Conservation (phyloP, 1,140 invertebrate species). For the Aphis craccivora region DNA sequence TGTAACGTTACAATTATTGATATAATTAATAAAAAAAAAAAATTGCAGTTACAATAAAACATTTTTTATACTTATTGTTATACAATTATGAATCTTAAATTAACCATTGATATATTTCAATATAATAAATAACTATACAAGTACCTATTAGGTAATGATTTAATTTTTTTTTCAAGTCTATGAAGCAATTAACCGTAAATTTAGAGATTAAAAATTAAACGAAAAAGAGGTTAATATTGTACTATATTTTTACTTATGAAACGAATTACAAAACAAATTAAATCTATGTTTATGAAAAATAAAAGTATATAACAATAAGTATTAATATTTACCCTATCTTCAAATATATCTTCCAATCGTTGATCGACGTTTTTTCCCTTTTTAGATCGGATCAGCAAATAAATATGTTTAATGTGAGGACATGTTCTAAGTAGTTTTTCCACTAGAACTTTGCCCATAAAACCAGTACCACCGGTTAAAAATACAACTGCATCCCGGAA, state of each 20-base stretch:
- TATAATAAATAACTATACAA: not conserved
- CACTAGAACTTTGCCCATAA: conserved; percentile 84
- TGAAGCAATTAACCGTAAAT: not conserved
- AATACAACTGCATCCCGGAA: conserved; percentile 67
- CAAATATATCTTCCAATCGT: conserved; percentile 72
- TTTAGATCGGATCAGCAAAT: conserved; percentile 77
- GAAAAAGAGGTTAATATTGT: not conserved
- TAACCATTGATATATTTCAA: not conserved
- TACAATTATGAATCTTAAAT: not conserved
- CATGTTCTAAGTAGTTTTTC: conserved; percentile 84
- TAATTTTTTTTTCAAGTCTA: not conserved
- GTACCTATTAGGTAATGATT: not conserved
- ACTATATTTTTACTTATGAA: not conserved
- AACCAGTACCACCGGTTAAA: conserved; percentile 70
- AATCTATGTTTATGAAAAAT: not conserved
- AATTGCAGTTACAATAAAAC: not conserved
- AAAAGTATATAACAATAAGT: not conserved
- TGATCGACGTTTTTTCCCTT: conserved; percentile 71
- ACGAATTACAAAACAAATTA: not conserved
- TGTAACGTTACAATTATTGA: conserved; percentile 30
- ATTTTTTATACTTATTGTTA: not conserved
- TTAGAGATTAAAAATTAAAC: not conserved
- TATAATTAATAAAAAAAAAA: not conserved
- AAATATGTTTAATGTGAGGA: conserved; percentile 75
- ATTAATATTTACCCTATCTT: conserved; percentile 71